These are phyloP conservation scores for Austrolebias charrua DNA, from an alignment of 2,797 vertebrate species.

Conservation along the genomic window DNA sequence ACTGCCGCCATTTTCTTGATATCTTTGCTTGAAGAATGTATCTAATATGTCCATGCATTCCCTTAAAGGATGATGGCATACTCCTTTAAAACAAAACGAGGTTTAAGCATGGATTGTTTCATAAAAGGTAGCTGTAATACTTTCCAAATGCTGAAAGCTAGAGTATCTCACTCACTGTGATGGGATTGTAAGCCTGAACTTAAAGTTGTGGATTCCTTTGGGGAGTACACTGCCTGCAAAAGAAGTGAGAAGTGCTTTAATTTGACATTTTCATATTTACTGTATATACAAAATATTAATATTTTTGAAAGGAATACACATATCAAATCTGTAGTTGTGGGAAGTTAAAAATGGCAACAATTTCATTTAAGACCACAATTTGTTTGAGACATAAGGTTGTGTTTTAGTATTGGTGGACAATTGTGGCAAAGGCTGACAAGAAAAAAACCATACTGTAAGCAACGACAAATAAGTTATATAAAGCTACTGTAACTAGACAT, in stretches of 20 bases:
- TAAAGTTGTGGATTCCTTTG: conserved; percentile 85
- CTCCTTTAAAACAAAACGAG: conserved; percentile 71
- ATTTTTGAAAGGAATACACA: not conserved
- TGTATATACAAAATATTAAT: not conserved
- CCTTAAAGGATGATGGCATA: conserved; percentile 90
- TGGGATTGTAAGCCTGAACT: conserved; percentile 89
- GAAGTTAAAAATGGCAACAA: too few species aligned
- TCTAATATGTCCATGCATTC: conserved; percentile 84
- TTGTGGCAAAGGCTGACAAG: too few species aligned
- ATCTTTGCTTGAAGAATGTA: conserved; percentile 89
- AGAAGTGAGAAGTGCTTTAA: not conserved
- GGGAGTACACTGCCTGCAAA: conserved; percentile 68
- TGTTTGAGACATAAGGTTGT: too few species aligned
- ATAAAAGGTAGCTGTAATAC: not conserved
- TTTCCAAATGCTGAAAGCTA: not conserved
- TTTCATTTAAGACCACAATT: too few species aligned
- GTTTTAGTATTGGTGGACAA: too few species aligned
- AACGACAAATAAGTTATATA: too few species aligned
- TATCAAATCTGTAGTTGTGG: not conserved
- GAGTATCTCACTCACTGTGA: conserved; percentile 80
- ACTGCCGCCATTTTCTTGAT: conserved; percentile 84
- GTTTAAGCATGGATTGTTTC: not conserved
- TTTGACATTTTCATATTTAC: not conserved
- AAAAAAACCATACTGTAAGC: too few species aligned
- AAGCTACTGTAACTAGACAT: too few species aligned